These are phyloP conservation scores for Malthinus seriepunctatus DNA, from an alignment of 2,888 invertebrate genomes.

Conservation along the genomic window DNA sequence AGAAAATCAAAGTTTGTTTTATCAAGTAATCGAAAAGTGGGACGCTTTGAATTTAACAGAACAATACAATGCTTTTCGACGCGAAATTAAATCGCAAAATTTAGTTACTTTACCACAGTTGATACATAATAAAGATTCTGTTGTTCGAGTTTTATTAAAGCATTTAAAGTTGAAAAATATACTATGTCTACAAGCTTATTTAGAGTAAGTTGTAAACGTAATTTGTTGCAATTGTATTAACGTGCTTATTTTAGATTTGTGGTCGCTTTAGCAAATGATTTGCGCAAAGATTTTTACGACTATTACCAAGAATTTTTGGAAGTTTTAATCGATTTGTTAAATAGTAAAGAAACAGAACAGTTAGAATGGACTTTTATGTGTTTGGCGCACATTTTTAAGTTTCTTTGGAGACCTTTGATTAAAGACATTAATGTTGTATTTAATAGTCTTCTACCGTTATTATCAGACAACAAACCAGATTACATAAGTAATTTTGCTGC, in stretches of 20 bases:
- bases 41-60: conserved; percentile 83
- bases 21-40: conserved; percentile 86
- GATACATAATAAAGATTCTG: conserved; percentile 76
- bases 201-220: conserved; percentile 86
- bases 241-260: conserved; percentile 64
- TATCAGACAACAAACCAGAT: conserved; percentile 76
- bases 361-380: conserved; percentile 86
- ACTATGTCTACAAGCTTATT: conserved; percentile 76
- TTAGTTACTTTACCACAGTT: conserved; percentile 85
- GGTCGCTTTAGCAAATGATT: conserved; percentile 83
- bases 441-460: conserved; percentile 71
- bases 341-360: conserved; percentile 79
- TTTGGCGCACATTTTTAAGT: conserved; percentile 89
- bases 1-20: conserved; percentile 77
- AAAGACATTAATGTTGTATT: conserved; percentile 77
- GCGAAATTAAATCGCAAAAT: conserved; percentile 65
- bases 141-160: conserved; percentile 72
- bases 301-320: conserved; percentile 78
- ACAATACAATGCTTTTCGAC: conserved; percentile 76
- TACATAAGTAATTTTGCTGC: conserved; percentile 93
- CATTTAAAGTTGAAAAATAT: conserved; percentile 74
- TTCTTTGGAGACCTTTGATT: conserved; percentile 80
- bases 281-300: conserved; percentile 87
- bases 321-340: conserved; percentile 70
- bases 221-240: too few relatives aligned